Base-by-base conservation (phyloP, 2,888 invertebrate species). In the Graphium colonna region DNA sequence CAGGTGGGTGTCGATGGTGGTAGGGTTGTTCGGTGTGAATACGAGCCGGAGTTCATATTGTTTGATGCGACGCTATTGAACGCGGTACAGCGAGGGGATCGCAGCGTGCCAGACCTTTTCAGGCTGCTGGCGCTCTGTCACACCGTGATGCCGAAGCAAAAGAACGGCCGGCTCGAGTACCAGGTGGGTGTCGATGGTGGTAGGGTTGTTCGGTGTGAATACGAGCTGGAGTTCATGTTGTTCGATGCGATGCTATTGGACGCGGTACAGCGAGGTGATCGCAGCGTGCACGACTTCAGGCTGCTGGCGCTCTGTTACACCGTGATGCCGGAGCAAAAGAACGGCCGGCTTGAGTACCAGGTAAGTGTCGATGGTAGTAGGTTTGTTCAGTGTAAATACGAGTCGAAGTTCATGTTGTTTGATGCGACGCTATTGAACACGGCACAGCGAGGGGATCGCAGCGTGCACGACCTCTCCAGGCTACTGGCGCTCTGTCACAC, bases 101-200 rank as follows among this genome's bases (percentile, higher is more conserved):
- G 89, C 42, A 92, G 95, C 71, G 94, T 94, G 38, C 94, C 95
- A 75, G 94, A 93, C 71, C 98, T 98, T 91, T 98, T 98, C 91
- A 93, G 95, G 38, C 90, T 98, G 53, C 91, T 99, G 61, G 97
- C 99, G 1, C 91, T 99, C 28, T 99, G 99, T 79, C 99, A 99
- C 78, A 99, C 99, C 1, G 99, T 99, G 48, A 99, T 99, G 99
- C 96, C 98, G 0, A 98, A 97, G 73, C 94, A 94, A 67, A 95
- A 95, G 72, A 93, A 95, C 64, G 95, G 96, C 69, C 91, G 92
- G 68, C 87, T 96, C 59, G 94, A 94, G 71, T 96, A 96, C 80
- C 97, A 96, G 88, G 91, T n/a, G n/a, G n/a, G n/a, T n/a, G n/a
- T n/a, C n/a, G n/a, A n/a, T n/a, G n/a, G n/a, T n/a, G n/a, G n/a